Evolutionary conservation across 2,888 invertebrate species (phyloP).

Genomic region (Chesias legatella): DNA sequence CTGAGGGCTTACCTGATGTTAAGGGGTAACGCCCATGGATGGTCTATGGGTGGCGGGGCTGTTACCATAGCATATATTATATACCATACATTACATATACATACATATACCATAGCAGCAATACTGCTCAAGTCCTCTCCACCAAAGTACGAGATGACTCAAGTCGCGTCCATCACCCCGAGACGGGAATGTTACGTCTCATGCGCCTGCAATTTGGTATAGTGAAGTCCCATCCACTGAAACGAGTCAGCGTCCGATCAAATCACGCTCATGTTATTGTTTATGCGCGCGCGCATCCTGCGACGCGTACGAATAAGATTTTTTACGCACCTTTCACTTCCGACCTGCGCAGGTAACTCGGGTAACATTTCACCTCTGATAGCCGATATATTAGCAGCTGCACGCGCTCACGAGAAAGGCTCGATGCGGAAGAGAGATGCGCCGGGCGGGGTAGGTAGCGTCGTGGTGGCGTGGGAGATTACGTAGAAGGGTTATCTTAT

Average conservation of each 20-base stretch:
- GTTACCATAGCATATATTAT: no score
- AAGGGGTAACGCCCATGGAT: no score
- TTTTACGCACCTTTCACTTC: slow-evolving; percentile 73
- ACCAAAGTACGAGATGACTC: no score
- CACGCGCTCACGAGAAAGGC: slow-evolving; percentile 3
- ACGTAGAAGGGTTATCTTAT: background rate
- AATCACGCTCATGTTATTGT: slow-evolving; percentile 49
- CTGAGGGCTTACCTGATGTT: no score
- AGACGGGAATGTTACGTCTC: no score
- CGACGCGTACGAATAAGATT: slow-evolving; percentile 46
- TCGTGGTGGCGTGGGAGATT: slow-evolving; percentile 5
- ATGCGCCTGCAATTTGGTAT: no score
- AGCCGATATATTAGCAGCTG: slow-evolving; percentile 25
- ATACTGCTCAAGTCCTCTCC: no score
- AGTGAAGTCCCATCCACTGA: no score
- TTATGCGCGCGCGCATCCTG: slow-evolving; percentile 48
- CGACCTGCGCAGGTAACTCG: slow-evolving; percentile 54
- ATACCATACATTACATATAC: no score
- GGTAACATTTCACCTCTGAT: slow-evolving; percentile 52
- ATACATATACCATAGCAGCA: no score
- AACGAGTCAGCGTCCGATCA: slow-evolving; percentile 28
- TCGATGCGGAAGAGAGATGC: slow-evolving; percentile 12
- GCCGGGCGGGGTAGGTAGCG: background rate
- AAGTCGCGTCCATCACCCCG: no score
- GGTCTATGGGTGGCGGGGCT: no score